phyloP scores from a whole-genome alignment of 2,888 invertebrate genomes.

The Lissonota sp. region DNA sequence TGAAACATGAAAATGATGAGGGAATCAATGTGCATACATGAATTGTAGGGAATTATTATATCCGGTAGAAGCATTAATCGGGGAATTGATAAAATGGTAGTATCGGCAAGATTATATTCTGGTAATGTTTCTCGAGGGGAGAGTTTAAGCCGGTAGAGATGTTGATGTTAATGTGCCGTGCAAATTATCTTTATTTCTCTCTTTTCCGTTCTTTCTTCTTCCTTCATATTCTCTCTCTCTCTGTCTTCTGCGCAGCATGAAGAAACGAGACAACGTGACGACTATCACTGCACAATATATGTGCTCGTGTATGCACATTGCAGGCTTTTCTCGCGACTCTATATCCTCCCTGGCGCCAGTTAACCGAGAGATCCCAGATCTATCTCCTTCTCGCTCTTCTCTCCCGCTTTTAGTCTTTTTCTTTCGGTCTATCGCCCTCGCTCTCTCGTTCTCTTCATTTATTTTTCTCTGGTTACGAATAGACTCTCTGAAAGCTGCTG shows the following conservation, averaged over 20 bases:
- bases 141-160: too few species aligned
- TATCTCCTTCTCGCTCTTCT: slow-evolving; percentile 1
- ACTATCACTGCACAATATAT: slow-evolving; percentile 38
- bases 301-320: background rate
- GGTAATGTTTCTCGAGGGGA: too few species aligned
- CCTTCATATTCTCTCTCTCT: background rate
- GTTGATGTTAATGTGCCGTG: too few species aligned
- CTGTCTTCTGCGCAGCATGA: slow-evolving; percentile 3
- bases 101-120: too few species aligned
- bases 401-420: too few species aligned
- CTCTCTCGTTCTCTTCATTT: background rate
- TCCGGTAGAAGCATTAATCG: too few species aligned
- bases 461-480: slow-evolving; percentile 39
- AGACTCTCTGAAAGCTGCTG: slow-evolving; percentile 37
- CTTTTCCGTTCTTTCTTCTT: slow-evolving; percentile 2
- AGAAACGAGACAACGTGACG: slow-evolving; percentile 54
- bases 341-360: slow-evolving; percentile 64
- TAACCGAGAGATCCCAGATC: slow-evolving; percentile 38
- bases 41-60: too few species aligned
- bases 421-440: too few species aligned
- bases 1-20: too few species aligned
- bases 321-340: slow-evolving; percentile 53
- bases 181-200: background rate
- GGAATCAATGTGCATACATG: too few species aligned
- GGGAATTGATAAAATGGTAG: too few species aligned